Evolutionary conservation across 2,888 invertebrate species (phyloP).

Genomic region (Taphrorychus bicolor): DNA sequence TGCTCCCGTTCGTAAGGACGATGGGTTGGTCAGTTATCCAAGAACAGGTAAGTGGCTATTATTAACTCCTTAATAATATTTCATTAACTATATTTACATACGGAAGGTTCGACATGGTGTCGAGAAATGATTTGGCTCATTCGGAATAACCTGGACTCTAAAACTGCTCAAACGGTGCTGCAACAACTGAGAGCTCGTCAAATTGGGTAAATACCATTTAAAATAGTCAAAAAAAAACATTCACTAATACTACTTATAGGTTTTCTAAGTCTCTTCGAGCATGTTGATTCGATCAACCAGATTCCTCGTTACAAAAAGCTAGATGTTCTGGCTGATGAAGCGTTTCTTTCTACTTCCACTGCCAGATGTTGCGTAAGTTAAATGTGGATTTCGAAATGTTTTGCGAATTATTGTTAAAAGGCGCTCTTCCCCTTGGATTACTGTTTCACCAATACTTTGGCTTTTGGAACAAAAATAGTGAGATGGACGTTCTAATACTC

Average conservation of each 20-base stretch:
- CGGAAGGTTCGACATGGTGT: slow-evolving; percentile 86
- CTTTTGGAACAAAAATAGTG: slow-evolving; percentile 50
- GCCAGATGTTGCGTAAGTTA: slow-evolving; percentile 65
- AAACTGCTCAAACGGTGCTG: slow-evolving; percentile 67
- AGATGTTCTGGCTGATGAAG: slow-evolving; percentile 66
- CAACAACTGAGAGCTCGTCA: slow-evolving; percentile 34
- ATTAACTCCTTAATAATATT: too few relatives aligned
- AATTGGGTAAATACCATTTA: slow-evolving; percentile 29
- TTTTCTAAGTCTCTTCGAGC: too few relatives aligned
- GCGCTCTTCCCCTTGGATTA: slow-evolving; percentile 46
- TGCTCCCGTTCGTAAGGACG: slow-evolving; percentile 75
- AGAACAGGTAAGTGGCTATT: slow-evolving; percentile 73
- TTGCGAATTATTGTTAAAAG: slow-evolving; percentile 61
- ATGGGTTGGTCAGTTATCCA: slow-evolving; percentile 89
- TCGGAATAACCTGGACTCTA: slow-evolving; percentile 79
- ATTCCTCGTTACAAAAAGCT: slow-evolving; percentile 76
- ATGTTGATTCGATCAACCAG: slow-evolving; percentile 50
- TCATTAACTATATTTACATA: background rate
- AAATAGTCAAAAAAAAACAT: too few relatives aligned
- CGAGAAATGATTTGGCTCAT: slow-evolving; percentile 95
- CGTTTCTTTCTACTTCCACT: slow-evolving; percentile 73
- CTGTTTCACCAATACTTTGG: slow-evolving; percentile 35
- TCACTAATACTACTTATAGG: too few relatives aligned
- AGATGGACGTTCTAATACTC: slow-evolving; percentile 52
- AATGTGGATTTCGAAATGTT: slow-evolving; percentile 64